A percentile compares a stretch with the other conserved stretches of the same genome.
These are phyloP conservation scores for Synanceia verrucosa DNA, from an alignment of 2,797 vertebrate genomes.

Conservation along the genomic window DNA sequence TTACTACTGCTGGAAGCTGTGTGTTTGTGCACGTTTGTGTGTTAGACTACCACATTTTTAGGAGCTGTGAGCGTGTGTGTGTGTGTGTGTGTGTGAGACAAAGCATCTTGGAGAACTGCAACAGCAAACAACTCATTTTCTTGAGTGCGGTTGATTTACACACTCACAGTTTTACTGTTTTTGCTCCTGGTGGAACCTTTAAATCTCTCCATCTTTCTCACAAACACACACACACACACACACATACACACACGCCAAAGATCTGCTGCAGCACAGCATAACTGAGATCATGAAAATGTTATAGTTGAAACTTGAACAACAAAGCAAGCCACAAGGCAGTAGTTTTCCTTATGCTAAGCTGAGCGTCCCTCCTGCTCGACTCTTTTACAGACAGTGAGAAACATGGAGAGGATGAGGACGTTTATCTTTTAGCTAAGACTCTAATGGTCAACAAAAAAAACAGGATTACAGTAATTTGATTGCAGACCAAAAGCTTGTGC, in stretches of 20 bases:
- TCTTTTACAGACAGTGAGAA: background rate
- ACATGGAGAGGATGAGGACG: background rate
- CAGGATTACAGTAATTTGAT: conserved; percentile 2
- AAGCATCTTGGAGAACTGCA: conserved; percentile 10
- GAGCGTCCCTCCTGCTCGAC: background rate
- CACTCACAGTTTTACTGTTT: conserved; percentile 32
- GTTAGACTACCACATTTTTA: conserved; percentile 9
- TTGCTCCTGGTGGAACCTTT: conserved; percentile 15
- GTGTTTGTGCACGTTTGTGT: conserved; percentile 6
- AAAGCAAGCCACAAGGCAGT: background rate
- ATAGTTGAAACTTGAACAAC: conserved; percentile 13
- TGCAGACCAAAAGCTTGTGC: background rate
- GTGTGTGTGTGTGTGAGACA: background rate
- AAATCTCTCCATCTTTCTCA: conserved; percentile 20
- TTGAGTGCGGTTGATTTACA: conserved; percentile 66
- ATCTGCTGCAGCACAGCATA: background rate
- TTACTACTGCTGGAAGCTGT: conserved; percentile 29
- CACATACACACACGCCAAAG: background rate
- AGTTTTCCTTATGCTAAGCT: background rate
- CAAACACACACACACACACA: background rate
- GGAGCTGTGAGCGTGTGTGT: background rate
- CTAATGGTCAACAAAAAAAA: background rate
- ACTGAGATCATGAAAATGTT: conserved; percentile 15
- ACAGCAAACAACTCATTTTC: conserved; percentile 57
- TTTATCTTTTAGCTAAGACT: background rate